phyloP scores from a whole-genome alignment of 2,113 vertebrate species.

The Corapipo altera region DNA sequence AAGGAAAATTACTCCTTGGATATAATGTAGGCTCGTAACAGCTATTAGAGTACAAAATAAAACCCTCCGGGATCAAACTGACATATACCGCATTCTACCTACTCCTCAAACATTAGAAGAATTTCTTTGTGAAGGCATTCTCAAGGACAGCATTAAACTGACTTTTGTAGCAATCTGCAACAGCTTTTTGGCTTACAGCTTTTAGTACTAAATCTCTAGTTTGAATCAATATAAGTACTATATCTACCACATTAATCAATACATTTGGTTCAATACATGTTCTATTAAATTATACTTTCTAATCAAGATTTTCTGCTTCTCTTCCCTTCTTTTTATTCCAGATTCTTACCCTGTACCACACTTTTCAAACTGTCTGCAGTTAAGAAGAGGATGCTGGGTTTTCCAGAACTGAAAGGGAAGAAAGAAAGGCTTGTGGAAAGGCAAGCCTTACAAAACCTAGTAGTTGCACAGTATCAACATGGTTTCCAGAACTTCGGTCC shows the following conservation, averaged over 20 bases:
- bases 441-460: conserved; percentile 4
- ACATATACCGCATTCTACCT: conserved; percentile 96
- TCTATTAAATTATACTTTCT: conserved; percentile 91
- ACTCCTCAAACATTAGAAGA: conserved; percentile 98
- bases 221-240: conserved; percentile 83
- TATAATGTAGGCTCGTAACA: conserved; percentile 99
- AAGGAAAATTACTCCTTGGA: conserved; percentile 99
- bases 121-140: conserved; percentile 98
- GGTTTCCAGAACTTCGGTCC: background rate
- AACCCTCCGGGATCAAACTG: conserved; percentile 94
- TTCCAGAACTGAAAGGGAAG: background rate
- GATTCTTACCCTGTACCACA: conserved; percentile 56
- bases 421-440: background rate
- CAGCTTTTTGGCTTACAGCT: conserved; percentile 87
- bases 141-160: conserved; percentile 99
- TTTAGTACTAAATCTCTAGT: conserved; percentile 84
- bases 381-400: conserved; percentile 17
- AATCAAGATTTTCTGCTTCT: conserved; percentile 83
- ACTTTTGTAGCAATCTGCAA: conserved; percentile 92
- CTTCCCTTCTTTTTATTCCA: conserved; percentile 57
- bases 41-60: conserved; percentile 99
- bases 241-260: conserved; percentile 87
- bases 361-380: conserved; percentile 50
- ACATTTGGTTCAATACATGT: conserved; percentile 81
- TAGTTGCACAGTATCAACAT: background rate